Evolutionary conservation across 2,113 vertebrate species (phyloP), one percentile per base, ranked within the genome.

Genomic region (Sebastes fasciatus): DNA sequence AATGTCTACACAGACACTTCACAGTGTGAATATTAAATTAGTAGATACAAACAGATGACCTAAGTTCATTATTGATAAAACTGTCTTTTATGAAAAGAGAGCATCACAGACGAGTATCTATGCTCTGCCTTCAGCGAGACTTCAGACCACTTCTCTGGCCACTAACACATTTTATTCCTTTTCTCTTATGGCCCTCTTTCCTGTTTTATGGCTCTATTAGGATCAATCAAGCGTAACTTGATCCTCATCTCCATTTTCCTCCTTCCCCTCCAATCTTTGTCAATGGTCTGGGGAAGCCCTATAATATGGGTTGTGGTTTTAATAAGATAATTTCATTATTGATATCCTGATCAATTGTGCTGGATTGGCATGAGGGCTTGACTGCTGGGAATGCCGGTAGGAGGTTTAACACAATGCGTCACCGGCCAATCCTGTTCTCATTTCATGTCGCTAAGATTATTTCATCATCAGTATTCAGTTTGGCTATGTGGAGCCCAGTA

Each of bases 211-310:
- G 68, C 82, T 63, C 55, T 86, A 91, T 90, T 78, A 73, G 81
- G 68, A 84, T 79, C 83, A 90, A 88, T 93, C 73, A 65, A 80
- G 73, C 8, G 86, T 76, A 89, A 93, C 88, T 72, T 43, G 17
- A 91, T 80, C 55, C 60, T 77, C 83, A 66, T 64, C 64, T 69
- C 51, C 55, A 80, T 40, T 79, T 54, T 70, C 49, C 58, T 64
- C 42, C 75, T 51, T 83, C 46, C 62, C 58, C 67, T 78, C 43
- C 43, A 74, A 74, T 83, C 75, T 78, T 71, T 43, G 52, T 66
- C 79, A 87, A 67, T 45, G 77, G 61, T 68, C 46, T 57, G 74
- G 77, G 79, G 46, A 92, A 86, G 74, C 80, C 86, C 85, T 76
- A 6, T 57, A 57, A 74, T 23, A 90, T 83, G 67, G 73, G 74